Evolutionary conservation across 1,140 invertebrate genomes (phyloP), one percentile per base, ranked within the genome.

Genomic region (Dufourea novaeangliae): DNA sequence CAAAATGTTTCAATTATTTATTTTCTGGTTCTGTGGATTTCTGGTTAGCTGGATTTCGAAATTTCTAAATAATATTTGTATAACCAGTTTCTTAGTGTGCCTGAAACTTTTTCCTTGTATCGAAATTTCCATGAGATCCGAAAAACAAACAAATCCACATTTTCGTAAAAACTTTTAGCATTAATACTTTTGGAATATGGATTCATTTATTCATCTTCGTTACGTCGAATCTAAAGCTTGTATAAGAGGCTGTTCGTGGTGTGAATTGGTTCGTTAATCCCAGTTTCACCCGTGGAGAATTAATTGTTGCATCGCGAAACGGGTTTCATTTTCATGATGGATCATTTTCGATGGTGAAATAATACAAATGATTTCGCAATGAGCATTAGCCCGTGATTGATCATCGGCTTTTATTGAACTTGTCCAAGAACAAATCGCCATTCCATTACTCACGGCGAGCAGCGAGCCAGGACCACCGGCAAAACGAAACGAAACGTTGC

Each of bases 321-420:
- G 32, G 5, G 22, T 73, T 63, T 37, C 44, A 20, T 62, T 62
- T 50, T n/a, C n/a, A n/a, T n/a, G 46, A 72, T 50, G 46, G 17
- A 52, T 63, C 59, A 72, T 71, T 29, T 71, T 61, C 41, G 34
- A 71, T 61, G 56, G 59, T 34, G 29, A 61, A 71, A 46, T 39
- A 56, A 71, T 71, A 59, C 68, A 71, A 57, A 71, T 59, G 37
- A 59, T 50, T 62, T 39, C 29, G n/a, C 57, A 54, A 63, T 50
- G 41, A 50, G 22, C 22, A 71, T 62, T 46, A 37, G 27, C 1
- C 14, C 29, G 27, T 46, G 70, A 72, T 72, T 39, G 61, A 62
- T 72, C 59, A 32, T 14, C 46, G 44, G 29, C 32, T 72, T 29
- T 63, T 74, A 64, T 74, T 56, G 59, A 74, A 74, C 61, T 74